These are phyloP conservation scores for Scaeva pyrastri DNA, from an alignment of 2,888 invertebrate genomes.

Conservation along the genomic window DNA sequence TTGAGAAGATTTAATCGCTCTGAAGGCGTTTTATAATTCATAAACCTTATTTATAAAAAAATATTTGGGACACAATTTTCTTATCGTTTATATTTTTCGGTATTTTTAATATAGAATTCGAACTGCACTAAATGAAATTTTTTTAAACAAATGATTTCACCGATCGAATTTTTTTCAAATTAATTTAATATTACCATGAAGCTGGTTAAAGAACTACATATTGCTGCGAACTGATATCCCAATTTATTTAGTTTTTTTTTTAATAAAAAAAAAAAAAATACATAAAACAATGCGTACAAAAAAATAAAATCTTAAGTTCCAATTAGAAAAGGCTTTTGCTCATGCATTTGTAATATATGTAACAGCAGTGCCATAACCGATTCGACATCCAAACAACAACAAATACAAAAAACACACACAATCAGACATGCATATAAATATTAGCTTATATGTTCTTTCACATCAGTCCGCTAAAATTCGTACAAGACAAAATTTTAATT, in stretches of 20 bases:
- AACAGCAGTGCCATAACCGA: not conserved
- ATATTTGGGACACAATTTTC: too few relatives aligned
- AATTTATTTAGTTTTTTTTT: not conserved
- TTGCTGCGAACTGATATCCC: not conserved
- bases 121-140: too few relatives aligned
- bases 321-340: constrained; percentile 5
- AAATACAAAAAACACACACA: not conserved
- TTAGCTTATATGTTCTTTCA: not conserved
- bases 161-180: too few relatives aligned
- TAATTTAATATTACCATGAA: too few relatives aligned
- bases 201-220: too few relatives aligned
- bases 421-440: not conserved
- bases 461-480: not conserved
- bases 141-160: too few relatives aligned
- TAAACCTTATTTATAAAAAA: too few relatives aligned
- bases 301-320: constrained; percentile 3
- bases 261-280: not conserved
- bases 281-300: not conserved
- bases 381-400: not conserved
- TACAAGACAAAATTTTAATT: not conserved
- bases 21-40: too few relatives aligned
- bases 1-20: too few relatives aligned
- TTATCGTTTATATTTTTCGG: too few relatives aligned
- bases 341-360: constrained; percentile 10
- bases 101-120: too few relatives aligned